Evolutionary conservation across 2,797 vertebrate genomes (phyloP).

Genomic region (Eleutherodactylus coqui): DNA sequence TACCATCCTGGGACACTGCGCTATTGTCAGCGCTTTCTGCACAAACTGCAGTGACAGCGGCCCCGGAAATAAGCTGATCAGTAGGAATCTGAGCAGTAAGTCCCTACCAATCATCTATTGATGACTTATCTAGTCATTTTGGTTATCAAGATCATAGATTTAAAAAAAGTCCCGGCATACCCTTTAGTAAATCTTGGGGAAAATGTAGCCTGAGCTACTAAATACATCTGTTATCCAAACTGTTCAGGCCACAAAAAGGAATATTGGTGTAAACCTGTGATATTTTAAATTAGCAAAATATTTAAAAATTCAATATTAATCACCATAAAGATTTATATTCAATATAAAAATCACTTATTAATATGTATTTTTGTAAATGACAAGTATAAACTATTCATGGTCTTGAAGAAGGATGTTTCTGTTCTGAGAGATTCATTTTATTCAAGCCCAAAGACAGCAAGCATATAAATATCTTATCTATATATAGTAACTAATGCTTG

Average conservation of each 20-base stretch:
- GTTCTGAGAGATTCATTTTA: neutral
- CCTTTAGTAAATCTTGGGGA: too few species aligned
- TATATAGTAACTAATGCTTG: constrained; percentile 14
- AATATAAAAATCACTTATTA: neutral
- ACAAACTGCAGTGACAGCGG: too few species aligned
- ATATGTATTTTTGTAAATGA: neutral
- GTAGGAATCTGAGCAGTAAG: too few species aligned
- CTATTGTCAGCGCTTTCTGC: too few species aligned
- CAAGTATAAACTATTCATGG: neutral
- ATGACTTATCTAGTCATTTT: too few species aligned
- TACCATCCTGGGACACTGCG: too few species aligned
- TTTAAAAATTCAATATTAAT: neutral
- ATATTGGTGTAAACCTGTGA: neutral
- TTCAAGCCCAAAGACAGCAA: neutral
- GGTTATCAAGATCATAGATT: too few species aligned
- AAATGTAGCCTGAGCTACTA: neutral
- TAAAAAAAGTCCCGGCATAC: too few species aligned
- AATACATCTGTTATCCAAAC: neutral
- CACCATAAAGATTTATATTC: too few species aligned
- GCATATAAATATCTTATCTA: neutral
- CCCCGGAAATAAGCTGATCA: too few species aligned
- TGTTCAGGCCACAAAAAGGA: neutral
- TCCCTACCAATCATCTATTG: too few species aligned
- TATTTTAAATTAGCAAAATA: neutral
- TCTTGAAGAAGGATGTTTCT: neutral